phyloP scores from a whole-genome alignment of 2,797 vertebrate species.

The Melanotaenia boesemani region DNA sequence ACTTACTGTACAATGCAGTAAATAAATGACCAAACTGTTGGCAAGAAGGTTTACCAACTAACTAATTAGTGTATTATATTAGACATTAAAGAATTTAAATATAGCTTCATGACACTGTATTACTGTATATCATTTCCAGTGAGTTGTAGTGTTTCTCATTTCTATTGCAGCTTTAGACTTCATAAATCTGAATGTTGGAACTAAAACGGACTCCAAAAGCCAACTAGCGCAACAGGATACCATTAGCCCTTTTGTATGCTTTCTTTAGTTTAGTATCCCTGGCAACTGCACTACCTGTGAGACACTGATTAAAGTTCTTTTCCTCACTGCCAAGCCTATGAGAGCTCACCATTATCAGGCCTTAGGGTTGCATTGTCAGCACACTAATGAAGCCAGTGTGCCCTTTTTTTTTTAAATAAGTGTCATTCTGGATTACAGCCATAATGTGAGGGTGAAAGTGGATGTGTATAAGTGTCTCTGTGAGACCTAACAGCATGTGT shows the following conservation, averaged over 20 bases:
- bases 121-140: constrained; percentile 4
- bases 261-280: constrained; percentile 73
- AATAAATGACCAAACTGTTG: constrained; percentile 15
- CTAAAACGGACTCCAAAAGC: constrained; percentile 53
- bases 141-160: constrained; percentile 38
- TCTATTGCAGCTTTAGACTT: constrained; percentile 40
- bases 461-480: constrained; percentile 60
- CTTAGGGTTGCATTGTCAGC: constrained; percentile 63
- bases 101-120: constrained; percentile 3
- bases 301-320: constrained; percentile 76
- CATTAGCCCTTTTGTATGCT: constrained; percentile 75
- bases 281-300: constrained; percentile 77
- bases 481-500: constrained; percentile 59
- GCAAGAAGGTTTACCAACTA: constrained; percentile 25
- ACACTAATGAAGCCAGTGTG: constrained; percentile 73
- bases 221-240: constrained; percentile 72
- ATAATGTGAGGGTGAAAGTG: constrained; percentile 48
- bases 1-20: not conserved
- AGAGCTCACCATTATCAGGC: constrained; percentile 69
- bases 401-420: constrained; percentile 44
- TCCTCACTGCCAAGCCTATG: constrained; percentile 69
- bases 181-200: constrained; percentile 63
- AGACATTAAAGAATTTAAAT: constrained; percentile 21
- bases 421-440: constrained; percentile 78
- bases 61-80: constrained; percentile 9